Base-by-base conservation (phyloP, 2,888 invertebrate genomes). In the Synanthedon myopaeformis region DNA sequence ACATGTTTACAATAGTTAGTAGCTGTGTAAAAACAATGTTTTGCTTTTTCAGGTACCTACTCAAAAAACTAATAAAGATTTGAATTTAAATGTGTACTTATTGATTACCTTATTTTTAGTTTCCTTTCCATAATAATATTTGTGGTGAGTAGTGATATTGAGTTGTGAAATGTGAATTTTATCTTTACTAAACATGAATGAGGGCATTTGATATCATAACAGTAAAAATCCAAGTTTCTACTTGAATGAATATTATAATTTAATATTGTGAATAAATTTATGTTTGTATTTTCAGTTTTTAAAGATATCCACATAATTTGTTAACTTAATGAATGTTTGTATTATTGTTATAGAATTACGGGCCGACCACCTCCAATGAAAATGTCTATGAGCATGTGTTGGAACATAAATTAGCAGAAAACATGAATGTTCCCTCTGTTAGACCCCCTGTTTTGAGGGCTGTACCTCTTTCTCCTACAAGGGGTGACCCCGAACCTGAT, bases 291-390 rank as follows among this genome's bases (percentile, higher is more conserved):
- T 35, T 35, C 35, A 10, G 54, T 49, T 55, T 48, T 61, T 56
- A 35, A 35, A 35, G 2, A 35, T 35, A 35, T 35, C 35, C 10
- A 35, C 55, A 55, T 62, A 60, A 57, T 67, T 67, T 35, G 35
- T 35, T 35, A 45, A n/a, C 6, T 6, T 12, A 45, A 12, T 49
- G 19, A 51, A 50, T 13, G 13, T 17, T 51, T 56, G 45, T 61
- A 55, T 57, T n/a, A 61, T 82, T 83, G 74, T 87, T 87, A 60
- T 69, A 88, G 88, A 79, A 80, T 83, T 85, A 84, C 79, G 84
- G 88, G 87, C 83, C 87, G 86, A 70, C 87, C 87, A 75, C 87
- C 88, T 72, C 87, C 87, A 83, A 76, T 85, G 84, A 86, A 79
- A 82, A 78, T 74, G 77, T 82, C 57, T 83, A 76, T 76, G 79